Evolutionary conservation across 2,888 invertebrate genomes (phyloP), one percentile per base, ranked within the genome.

Genomic region (Chloromyia formosa): DNA sequence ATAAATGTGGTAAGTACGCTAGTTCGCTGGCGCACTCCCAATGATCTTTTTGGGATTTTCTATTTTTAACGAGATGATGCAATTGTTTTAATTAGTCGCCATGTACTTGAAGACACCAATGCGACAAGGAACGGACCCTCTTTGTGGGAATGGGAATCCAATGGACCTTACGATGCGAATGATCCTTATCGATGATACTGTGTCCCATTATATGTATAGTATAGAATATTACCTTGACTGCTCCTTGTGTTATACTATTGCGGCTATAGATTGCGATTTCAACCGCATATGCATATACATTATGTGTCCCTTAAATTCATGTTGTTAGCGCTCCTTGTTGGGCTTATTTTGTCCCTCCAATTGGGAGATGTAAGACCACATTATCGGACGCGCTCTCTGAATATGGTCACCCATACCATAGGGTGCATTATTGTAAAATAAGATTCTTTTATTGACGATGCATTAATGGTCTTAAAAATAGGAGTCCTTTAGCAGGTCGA

Each of bases 391-490:
- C 23, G 20, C 20, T 60, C 60, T 60, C 20, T 22, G 23, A 23
- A 60, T 60, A 23, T 60, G 23, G 62, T 1, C 12, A 10, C 49
- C 12, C 49, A 7, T 10, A 49, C n/a, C 16, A 62, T 18, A 23
- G 40, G 40, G 35, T 40, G 62, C 23, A 62, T 62, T 40, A 62
- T 62, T 62, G 35, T n/a, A 40, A 62, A 40, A 62, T 62, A 35
- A 62, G 62, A 62, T 62, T 62, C 62, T 40, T 40, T 62, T 62
- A 62, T 62, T 62, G 62, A 62, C 35, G 62, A 62, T 62, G 62
- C 62, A 62, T 62, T 62, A 62, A 62, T 62, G 62, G 62, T 62
- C 40, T 14, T 12, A 40, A 62, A 35, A 62, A 9, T 35, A 62
- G 35, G 16, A 62, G 23, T 60, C 22, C 23, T 23, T 49, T 49